Evolutionary conservation across 2,888 invertebrate species (phyloP).

Genomic region (Oxycera nigricornis): DNA sequence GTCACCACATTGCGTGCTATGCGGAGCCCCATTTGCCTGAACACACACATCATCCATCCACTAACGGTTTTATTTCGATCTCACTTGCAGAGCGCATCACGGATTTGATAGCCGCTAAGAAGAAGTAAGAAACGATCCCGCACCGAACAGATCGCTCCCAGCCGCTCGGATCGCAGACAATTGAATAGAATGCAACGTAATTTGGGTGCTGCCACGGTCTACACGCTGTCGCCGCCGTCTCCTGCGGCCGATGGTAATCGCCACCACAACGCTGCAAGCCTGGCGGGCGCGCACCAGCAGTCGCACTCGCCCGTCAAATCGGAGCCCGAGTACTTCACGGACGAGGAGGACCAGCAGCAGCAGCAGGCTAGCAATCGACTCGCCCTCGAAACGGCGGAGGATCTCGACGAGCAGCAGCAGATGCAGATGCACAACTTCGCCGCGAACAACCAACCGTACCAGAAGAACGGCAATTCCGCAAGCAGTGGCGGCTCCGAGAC

Average conservation of each 20-base stretch:
- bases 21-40: too few relatives aligned
- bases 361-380: neutral
- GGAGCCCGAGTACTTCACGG: conserved; percentile 41
- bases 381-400: neutral
- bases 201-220: neutral
- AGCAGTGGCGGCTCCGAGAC: conserved; percentile 5
- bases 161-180: too few relatives aligned
- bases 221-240: conserved; percentile 21
- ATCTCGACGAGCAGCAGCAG: conserved; percentile 9
- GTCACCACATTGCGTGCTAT: too few relatives aligned
- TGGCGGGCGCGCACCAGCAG: neutral
- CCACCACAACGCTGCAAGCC: neutral
- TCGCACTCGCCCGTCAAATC: conserved; percentile 28
- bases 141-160: too few relatives aligned
- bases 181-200: conserved; percentile 1
- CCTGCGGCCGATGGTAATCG: neutral
- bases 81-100: too few relatives aligned
- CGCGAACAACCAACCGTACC: conserved; percentile 16
- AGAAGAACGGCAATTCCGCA: conserved; percentile 23
- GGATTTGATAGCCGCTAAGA: too few relatives aligned
- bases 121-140: too few relatives aligned
- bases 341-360: conserved; percentile 6
- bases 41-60: too few relatives aligned
- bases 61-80: too few relatives aligned
- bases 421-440: neutral